phyloP scores from a whole-genome alignment of 2,888 invertebrate species.

The Acanthacorydalis orientalis region DNA sequence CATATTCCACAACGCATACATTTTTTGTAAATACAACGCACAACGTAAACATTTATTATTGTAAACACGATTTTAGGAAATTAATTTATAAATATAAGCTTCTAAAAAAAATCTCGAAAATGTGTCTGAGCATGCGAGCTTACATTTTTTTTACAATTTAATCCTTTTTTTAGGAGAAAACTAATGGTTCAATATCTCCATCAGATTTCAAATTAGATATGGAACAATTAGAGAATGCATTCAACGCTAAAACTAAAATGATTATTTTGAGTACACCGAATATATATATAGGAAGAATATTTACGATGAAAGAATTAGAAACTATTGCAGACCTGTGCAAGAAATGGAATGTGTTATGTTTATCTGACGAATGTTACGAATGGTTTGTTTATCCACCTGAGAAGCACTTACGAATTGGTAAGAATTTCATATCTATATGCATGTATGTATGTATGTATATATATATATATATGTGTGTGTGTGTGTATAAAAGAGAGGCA shows the following conservation, averaged over 20 bases:
- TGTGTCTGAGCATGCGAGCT: no score
- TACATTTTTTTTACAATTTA: no score
- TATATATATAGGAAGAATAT: conserved; percentile 59
- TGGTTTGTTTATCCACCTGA: conserved; percentile 45
- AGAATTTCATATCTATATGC: conserved; percentile 6
- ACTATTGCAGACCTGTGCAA: conserved; percentile 46
- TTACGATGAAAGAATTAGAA: conserved; percentile 28
- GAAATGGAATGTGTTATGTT: conserved; percentile 45
- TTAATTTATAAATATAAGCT: no score
- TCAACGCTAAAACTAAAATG: conserved; percentile 50
- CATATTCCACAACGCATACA: no score
- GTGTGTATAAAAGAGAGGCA: no score
- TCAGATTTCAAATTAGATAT: conserved; percentile 46
- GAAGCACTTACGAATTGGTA: conserved; percentile 41
- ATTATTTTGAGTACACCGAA: conserved; percentile 58
- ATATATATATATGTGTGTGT: no score
- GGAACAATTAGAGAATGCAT: conserved; percentile 38
- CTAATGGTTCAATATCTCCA: conserved; percentile 26
- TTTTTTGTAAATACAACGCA: no score
- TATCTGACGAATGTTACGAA: conserved; percentile 64
- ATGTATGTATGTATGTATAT: not conserved
- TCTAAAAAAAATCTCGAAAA: no score
- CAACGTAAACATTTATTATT: no score
- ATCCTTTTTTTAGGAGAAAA: conserved; percentile 20
- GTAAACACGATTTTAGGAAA: no score